Evolutionary conservation across 2,113 vertebrate genomes (phyloP), one percentile per base, ranked within the genome.

Genomic region (Tiliqua scincoides): DNA sequence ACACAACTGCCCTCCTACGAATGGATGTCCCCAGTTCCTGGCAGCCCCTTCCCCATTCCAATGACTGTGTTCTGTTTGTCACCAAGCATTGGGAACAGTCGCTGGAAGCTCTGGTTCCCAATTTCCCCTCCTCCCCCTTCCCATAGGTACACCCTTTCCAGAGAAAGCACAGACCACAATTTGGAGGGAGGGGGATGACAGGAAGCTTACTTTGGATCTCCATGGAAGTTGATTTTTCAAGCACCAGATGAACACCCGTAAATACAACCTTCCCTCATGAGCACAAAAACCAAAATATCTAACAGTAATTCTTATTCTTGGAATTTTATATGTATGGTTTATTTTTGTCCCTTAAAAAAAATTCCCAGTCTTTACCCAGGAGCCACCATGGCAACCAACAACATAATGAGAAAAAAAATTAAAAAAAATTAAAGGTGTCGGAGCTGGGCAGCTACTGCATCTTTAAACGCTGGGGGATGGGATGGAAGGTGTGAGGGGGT

Each of bases 401-500:
- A 88, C 76, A 67, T 74, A 84, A 88, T 74, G 82, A 88, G 52
- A 20, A 73, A 65, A 73, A 61, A 27, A 75, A 27, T 27, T 48
- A 67, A 59, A 52, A 37, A 54, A 84, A 84, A 72, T 62, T 73
- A 37, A 83, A 84, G 43, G 76, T 72, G 68, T 79, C 40, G 48
- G 78, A 76, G 78, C 63, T 79, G 62, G 77, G 83, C 68, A 84
- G 87, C 83, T 76, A 75, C 87, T 84, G 83, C 82, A 75, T 52
- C 82, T 77, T 37, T 32, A 76, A 79, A 83, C 79, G 84, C 62
- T 86, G 85, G 80, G 84, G 73, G 6, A 85, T 86, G 90, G 87
- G 87, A 85, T 89, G 88, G 79, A 87, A 86, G 43, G 88, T 40
- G 73, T 80, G 67, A 78, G 80, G 88, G 71, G 32, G 30, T 43